Evolutionary conservation across 2,797 vertebrate species (phyloP), one percentile per base, ranked within the genome.

Genomic region (Megalops cyprinoides): DNA sequence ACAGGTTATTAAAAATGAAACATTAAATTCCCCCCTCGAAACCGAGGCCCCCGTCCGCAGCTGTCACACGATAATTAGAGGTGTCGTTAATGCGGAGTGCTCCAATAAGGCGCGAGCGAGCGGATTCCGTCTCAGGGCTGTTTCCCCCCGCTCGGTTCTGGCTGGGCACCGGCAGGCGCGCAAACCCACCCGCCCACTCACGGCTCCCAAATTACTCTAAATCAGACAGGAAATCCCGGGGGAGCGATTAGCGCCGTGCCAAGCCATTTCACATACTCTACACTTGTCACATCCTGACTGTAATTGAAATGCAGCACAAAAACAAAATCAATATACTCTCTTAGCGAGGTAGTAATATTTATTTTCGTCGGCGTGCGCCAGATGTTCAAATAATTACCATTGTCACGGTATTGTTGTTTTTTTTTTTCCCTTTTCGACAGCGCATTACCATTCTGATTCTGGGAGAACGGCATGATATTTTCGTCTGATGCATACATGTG

Each of bases 241-340:
- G 91, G 91, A 91, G 86, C 79, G 86, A 89, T 91, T 92, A 93
- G 71, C 87, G 78, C 81, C 3, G 74, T 42, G 86, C 77, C 39
- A 48, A 15, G 79, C 77, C 69, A 74, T 87, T 89, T 67, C 85
- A 87, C 85, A 62, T 4, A 20, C 14, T 83, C 79, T 28, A 60
- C 84, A 84, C 60, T 79, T 73, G 25, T 81, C 83, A 83, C 79
- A 77, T 79, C 74, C 79, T 83, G 87, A 88, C 44, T 60, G 65
- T 90, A 91, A 91, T 90, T 90, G 88, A 90, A 91, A 90, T 89
- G 87, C 89, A 90, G 92, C 89, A 91, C 90, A 87, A 90, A 83
- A 86, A 89, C 85, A 78, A 69, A 82, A 83, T 14, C 82, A 83
- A 83, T 75, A 76, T 58, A 74, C 49, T 49, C 28, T 8, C 42